Evolutionary conservation across 2,888 invertebrate species (phyloP).

Genomic region (Phengaris arion): DNA sequence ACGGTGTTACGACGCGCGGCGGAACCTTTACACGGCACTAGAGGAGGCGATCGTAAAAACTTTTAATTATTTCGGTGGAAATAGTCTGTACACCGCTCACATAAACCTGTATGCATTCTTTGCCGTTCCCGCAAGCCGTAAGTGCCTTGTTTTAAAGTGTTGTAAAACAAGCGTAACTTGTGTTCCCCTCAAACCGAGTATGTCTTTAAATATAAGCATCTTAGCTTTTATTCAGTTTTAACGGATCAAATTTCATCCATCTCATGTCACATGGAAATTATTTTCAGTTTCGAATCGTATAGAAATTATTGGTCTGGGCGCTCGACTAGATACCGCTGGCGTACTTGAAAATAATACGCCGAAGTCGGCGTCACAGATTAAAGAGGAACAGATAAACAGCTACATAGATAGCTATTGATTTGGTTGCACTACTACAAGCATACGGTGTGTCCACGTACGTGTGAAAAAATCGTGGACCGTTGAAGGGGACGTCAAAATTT

Average conservation of each 20-base stretch:
- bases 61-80: conserved; percentile 74
- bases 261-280: not conserved
- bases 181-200: conserved; percentile 46
- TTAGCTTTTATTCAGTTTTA: conserved; percentile 38
- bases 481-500: too few species aligned
- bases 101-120: conserved; percentile 69
- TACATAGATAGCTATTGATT: too few species aligned
- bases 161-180: conserved; percentile 71
- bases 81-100: conserved; percentile 64
- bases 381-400: too few species aligned
- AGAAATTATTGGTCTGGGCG: too few species aligned
- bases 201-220: conserved; percentile 57
- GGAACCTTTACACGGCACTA: conserved; percentile 59
- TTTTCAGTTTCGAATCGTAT: too few species aligned
- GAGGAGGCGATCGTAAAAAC: conserved; percentile 67
- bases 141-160: conserved; percentile 75
- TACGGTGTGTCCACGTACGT: too few species aligned
- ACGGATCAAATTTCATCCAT: not conserved
- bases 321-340: too few species aligned
- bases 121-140: conserved; percentile 58
- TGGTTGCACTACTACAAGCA: too few species aligned
- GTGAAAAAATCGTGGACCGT: too few species aligned
- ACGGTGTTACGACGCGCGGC: conserved; percentile 49
- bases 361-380: too few species aligned
- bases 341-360: too few species aligned